These are phyloP conservation scores for Merops nubicus DNA, from an alignment of 2,113 vertebrate species.

Conservation along the genomic window DNA sequence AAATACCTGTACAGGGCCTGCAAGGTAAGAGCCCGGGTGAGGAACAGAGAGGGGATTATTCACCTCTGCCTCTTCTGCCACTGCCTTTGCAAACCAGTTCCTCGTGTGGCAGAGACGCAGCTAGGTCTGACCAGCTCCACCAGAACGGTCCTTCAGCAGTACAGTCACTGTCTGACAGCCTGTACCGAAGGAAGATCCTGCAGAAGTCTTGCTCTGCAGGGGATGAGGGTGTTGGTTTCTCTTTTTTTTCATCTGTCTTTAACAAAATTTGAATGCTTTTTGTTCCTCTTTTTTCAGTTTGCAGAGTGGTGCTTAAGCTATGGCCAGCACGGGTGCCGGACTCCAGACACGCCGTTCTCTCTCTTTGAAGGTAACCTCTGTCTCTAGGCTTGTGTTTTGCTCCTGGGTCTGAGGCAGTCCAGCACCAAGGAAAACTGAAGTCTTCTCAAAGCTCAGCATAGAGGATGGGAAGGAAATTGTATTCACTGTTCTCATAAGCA, in stretches of 20 bases:
- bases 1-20: conserved; percentile 94
- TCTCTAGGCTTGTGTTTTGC: neutral
- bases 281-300: conserved; percentile 80
- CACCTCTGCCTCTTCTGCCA: neutral
- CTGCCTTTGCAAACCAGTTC: neutral
- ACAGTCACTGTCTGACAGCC: neutral
- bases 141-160: neutral
- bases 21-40: conserved; percentile 78
- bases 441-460: neutral
- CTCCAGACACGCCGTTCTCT: conserved; percentile 93
- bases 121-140: neutral
- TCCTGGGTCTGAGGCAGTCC: neutral
- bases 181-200: neutral
- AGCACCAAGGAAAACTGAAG: neutral
- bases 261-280: neutral
- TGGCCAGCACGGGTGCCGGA: conserved; percentile 92
- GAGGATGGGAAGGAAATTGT: neutral
- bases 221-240: neutral
- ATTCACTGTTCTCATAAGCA: neutral
- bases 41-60: neutral
- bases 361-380: conserved; percentile 93
- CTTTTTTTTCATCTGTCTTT: neutral
- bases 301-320: conserved; percentile 98
- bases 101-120: neutral
- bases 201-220: neutral